Base-by-base conservation (phyloP, 2,888 invertebrate species). In the Tachina fera region DNA sequence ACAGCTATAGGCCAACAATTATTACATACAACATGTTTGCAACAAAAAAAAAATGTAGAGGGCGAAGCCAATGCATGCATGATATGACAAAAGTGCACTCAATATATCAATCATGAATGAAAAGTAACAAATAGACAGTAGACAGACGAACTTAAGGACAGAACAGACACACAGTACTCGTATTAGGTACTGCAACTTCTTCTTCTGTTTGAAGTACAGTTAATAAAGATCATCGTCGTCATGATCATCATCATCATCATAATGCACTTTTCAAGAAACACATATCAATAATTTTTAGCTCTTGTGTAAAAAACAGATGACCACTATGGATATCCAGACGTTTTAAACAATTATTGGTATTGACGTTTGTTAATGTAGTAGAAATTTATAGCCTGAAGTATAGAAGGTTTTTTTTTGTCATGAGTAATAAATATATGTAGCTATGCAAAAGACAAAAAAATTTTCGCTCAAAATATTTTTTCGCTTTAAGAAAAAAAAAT, bases 31-130 rank as follows among this genome's bases (percentile, higher is more conserved):
- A 49, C 58, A 61, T 8, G 53, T 10, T 41, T 43, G 43, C 1
- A 45, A 39, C 51, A 61, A 14, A n/a, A 49, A 14, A 9, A 63
- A 22, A 14, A 31, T 31, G 3, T 19, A 63, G 45, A 53, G 63
- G 49, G 49, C 19, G 19, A 70, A 31, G 56, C 13, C 13, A 19
- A 31, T 31, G 67, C 1, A n/a, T 11, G 19, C 14, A 22, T 16
- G 43, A 65, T 39, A 56, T 47, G 61, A 63, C 61, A 71, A 68
- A 61, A 65, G 47, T 76, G 68, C 74, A 70, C 78, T 79, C 79
- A 79, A 75, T 78, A 83, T 70, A 83, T 83, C 79, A 83, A 83
- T 79, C 83, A 79, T 79, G 68, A 75, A 79, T 61, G 61, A 53
- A 83, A 79, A 75, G 16, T 63, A 74, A n/a, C 74, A 74, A 47